Conservation (phyloP, 2,797 vertebrate species). For the Myiotriccus ornatus region DNA sequence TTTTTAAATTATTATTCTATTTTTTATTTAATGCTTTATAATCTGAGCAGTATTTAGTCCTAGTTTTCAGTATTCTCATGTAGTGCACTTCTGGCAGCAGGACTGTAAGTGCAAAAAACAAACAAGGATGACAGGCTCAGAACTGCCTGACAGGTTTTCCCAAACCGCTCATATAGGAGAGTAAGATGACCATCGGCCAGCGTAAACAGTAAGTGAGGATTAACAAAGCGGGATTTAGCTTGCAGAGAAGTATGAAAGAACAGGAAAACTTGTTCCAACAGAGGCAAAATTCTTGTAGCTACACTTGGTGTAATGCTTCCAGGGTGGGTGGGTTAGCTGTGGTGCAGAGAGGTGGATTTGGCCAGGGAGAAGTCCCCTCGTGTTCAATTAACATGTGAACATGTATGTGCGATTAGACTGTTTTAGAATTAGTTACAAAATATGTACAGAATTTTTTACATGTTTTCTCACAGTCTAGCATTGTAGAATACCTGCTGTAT, state of each 20-base stretch:
- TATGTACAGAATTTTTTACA: not conserved
- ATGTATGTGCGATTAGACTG: rapidly evolving
- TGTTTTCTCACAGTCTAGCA: not conserved
- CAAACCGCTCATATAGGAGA: not conserved
- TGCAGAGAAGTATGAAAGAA: not conserved
- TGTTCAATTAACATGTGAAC: rapidly evolving
- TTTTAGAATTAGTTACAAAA: not conserved
- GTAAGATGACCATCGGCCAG: not conserved
- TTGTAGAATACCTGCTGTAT: not conserved
- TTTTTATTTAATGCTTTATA: not conserved
- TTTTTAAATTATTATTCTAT: too few species aligned
- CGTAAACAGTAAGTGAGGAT: not conserved
- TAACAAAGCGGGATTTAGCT: not conserved
- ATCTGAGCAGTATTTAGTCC: not conserved
- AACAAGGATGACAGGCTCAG: not conserved
- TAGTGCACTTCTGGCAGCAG: not conserved
- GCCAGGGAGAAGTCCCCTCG: rapidly evolving
- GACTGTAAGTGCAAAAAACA: not conserved
- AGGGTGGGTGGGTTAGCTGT: not conserved
- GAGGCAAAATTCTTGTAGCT: not conserved
- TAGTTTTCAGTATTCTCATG: not conserved
- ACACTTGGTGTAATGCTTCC: rapidly evolving
- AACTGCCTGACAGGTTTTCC: not conserved
- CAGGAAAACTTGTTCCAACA: not conserved
- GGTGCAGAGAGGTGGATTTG: not conserved